These are phyloP conservation scores for Sylvia atricapilla DNA, from an alignment of 2,113 vertebrate species.

Conservation along the genomic window DNA sequence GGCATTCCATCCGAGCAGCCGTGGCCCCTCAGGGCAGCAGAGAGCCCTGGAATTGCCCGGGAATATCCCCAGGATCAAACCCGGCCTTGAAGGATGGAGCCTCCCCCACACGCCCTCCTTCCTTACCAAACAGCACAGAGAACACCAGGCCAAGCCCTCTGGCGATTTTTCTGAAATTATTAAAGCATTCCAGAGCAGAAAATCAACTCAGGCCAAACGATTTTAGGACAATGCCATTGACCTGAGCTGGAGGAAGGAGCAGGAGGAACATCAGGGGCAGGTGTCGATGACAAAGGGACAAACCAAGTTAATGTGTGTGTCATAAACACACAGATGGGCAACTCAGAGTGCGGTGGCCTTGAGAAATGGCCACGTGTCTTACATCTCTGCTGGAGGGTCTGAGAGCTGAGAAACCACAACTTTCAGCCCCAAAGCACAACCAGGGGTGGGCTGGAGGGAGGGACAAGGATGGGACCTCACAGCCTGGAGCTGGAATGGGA, in stretches of 20 bases:
- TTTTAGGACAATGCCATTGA: neutral
- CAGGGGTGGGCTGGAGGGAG: too few relatives aligned
- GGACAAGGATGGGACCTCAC: too few relatives aligned
- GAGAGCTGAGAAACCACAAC: neutral
- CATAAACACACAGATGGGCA: neutral
- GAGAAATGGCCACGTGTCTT: neutral
- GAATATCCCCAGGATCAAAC: neutral
- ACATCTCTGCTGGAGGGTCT: neutral
- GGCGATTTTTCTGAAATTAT: neutral
- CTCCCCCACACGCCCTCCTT: neutral
- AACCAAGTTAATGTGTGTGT: neutral
- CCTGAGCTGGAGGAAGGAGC: neutral
- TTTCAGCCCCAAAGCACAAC: too few relatives aligned
- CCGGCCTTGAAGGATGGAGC: accelerated
- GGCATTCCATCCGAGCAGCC: accelerated
- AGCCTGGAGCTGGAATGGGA: too few relatives aligned
- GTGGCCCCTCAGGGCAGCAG: accelerated
- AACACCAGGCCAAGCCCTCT: neutral
- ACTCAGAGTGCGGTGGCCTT: neutral
- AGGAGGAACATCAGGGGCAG: neutral
- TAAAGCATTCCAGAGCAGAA: neutral
- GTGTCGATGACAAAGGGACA: neutral
- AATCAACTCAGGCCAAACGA: neutral
- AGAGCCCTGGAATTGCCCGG: neutral
- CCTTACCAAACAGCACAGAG: neutral